These are phyloP conservation scores for Leptinotarsa undecemlineata DNA, from an alignment of 1,140 invertebrate genomes.

Conservation along the genomic window DNA sequence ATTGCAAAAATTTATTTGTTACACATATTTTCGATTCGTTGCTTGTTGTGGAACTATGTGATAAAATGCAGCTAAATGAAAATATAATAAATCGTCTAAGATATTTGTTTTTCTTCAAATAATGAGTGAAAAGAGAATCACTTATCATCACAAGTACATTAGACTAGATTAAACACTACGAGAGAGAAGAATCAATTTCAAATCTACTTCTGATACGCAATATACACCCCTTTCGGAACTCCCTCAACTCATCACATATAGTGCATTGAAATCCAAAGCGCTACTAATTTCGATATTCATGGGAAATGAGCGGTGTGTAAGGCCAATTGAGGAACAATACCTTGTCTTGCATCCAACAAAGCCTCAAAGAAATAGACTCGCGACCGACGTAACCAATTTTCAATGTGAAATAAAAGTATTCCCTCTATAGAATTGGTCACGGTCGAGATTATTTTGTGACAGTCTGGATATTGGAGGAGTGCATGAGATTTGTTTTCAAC, in stretches of 20 bases:
- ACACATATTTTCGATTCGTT: no score
- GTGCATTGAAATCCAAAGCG: not conserved
- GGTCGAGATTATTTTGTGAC: not conserved
- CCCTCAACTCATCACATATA: not conserved
- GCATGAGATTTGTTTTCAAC: not conserved
- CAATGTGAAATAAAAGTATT: not conserved
- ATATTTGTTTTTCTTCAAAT: no score
- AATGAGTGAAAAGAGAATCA: no score
- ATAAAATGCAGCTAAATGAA: no score
- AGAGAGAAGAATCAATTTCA: not conserved
- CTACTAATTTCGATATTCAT: conserved; percentile 8
- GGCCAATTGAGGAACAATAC: not conserved
- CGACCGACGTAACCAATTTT: not conserved
- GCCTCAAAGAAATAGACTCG: not conserved
- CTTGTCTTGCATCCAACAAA: not conserved
- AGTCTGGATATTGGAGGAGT: not conserved
- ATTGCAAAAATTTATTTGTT: no score
- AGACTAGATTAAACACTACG: no score
- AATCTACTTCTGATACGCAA: not conserved
- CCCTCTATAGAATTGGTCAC: not conserved
- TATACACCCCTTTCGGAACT: not conserved
- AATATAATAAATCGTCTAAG: no score
- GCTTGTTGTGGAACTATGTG: no score
- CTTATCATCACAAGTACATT: no score
- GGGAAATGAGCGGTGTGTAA: not conserved